Evolutionary conservation across 2,888 invertebrate species (phyloP).

Genomic region (Cybosia mesomella): DNA sequence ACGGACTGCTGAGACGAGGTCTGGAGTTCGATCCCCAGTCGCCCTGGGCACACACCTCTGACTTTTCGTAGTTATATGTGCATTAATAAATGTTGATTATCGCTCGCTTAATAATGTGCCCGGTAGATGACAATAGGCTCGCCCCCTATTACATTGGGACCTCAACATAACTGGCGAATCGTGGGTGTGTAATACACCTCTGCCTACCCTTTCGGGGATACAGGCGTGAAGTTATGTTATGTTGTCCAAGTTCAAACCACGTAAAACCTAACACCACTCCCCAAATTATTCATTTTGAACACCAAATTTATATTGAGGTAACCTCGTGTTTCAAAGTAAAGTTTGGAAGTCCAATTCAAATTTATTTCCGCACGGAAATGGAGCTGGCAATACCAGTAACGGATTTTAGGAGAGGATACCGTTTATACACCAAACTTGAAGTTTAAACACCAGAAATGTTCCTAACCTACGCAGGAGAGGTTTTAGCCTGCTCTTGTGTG

Average conservation of each 20-base stretch:
- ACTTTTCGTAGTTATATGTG: too few relatives aligned
- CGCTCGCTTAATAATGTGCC: too few relatives aligned
- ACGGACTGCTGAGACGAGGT: too few relatives aligned
- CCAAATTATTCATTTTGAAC: background rate
- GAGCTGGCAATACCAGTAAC: background rate
- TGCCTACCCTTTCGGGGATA: too few relatives aligned
- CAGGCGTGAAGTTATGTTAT: too few relatives aligned
- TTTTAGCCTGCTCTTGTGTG: background rate
- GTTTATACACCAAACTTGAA: conserved; percentile 1
- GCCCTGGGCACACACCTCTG: too few relatives aligned
- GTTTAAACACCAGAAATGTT: conserved; percentile 4
- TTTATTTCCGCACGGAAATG: background rate
- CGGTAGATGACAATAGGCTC: too few relatives aligned
- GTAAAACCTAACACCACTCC: background rate
- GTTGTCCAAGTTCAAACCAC: background rate
- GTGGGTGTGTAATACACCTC: too few relatives aligned
- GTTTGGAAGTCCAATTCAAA: background rate
- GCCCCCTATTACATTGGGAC: too few relatives aligned
- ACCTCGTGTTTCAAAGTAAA: background rate
- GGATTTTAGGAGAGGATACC: background rate
- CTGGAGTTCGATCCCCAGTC: too few relatives aligned
- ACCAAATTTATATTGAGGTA: background rate
- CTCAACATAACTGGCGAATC: too few relatives aligned
- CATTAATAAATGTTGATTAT: too few relatives aligned
- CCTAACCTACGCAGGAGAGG: background rate